Evolutionary conservation across 1,140 invertebrate genomes (phyloP).

Genomic region (Calycopis cecrops): DNA sequence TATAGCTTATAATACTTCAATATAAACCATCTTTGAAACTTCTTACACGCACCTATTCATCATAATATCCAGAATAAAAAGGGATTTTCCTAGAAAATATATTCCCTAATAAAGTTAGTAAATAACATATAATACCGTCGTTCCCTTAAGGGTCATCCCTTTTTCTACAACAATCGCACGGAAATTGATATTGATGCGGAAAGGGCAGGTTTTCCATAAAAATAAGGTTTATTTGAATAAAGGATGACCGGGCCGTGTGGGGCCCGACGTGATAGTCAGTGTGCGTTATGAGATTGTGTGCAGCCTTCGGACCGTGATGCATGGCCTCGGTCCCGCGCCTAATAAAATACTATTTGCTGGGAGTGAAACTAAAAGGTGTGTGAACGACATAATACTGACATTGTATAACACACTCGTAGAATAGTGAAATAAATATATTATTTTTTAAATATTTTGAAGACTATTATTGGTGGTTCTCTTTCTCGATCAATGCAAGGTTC

Average conservation of each 20-base stretch:
- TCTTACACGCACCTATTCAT: conserved; percentile 5
- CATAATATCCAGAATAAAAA: conserved; percentile 21
- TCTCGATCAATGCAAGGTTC: no score
- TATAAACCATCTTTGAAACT: conserved; percentile 5
- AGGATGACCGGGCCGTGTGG: conserved; percentile 59
- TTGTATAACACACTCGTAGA: no score
- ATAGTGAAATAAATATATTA: no score
- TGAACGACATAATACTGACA: no score
- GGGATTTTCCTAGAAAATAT: conserved; percentile 29
- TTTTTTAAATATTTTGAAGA: no score
- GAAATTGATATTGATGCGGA: conserved; percentile 74
- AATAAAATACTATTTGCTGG: no score
- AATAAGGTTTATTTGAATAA: conserved; percentile 75
- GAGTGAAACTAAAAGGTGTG: no score
- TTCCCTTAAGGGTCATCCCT: conserved; percentile 71
- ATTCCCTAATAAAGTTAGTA: conserved; percentile 66
- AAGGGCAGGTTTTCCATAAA: conserved; percentile 73
- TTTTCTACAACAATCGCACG: conserved; percentile 71
- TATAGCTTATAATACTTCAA: not conserved
- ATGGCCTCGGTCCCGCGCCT: conserved; percentile 22
- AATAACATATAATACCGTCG: conserved; percentile 52
- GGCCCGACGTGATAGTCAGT: conserved; percentile 46
- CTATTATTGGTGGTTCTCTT: no score
- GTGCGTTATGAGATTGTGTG: conserved; percentile 64
- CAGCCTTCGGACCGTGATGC: conserved; percentile 40